Conservation (phyloP, 2,113 vertebrate genomes). For the Bostrychus sinensis region DNA sequence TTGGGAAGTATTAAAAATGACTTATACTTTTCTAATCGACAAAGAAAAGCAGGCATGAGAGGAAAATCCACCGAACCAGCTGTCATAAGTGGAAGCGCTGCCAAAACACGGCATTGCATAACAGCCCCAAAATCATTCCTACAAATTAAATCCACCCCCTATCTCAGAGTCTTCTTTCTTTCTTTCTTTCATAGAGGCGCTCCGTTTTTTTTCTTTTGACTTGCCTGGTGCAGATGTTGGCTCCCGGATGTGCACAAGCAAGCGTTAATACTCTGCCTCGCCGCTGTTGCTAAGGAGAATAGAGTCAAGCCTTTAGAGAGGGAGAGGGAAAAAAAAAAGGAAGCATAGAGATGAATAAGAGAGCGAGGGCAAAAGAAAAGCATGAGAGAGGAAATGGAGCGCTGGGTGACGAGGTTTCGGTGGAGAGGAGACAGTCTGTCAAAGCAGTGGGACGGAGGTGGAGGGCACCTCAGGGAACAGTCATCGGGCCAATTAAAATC, state of each 20-base stretch:
- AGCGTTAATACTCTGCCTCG: slow-evolving; percentile 58
- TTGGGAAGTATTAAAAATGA: slow-evolving; percentile 26
- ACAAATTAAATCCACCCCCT: slow-evolving; percentile 29
- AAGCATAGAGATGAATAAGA: slow-evolving; percentile 24
- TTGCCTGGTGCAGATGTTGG: slow-evolving; percentile 61
- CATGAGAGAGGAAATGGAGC: slow-evolving; percentile 54
- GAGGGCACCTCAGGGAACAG: slow-evolving; percentile 34
- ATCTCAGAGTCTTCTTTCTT: too few species aligned
- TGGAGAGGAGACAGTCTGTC: slow-evolving; percentile 57
- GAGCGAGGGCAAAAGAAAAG: slow-evolving; percentile 49
- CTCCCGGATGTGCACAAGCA: slow-evolving; percentile 59
- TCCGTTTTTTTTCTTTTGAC: slow-evolving; percentile 20
- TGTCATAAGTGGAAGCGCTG: slow-evolving; percentile 47
- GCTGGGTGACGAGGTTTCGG: slow-evolving; percentile 57
- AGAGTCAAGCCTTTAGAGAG: slow-evolving; percentile 43
- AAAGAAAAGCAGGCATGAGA: slow-evolving; percentile 26
- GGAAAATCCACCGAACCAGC: slow-evolving; percentile 56
- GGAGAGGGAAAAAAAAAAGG: neutral
- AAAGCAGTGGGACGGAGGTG: slow-evolving; percentile 45
- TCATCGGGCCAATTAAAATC: slow-evolving; percentile 20
- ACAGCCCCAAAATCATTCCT: slow-evolving; percentile 29
- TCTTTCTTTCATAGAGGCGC: neutral
- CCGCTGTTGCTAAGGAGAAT: slow-evolving; percentile 79
- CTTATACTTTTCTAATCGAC: slow-evolving; percentile 11
- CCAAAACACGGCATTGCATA: slow-evolving; percentile 52